Base-by-base conservation (phyloP, 2,888 invertebrate genomes). In the Eucriotettix oculatus region DNA sequence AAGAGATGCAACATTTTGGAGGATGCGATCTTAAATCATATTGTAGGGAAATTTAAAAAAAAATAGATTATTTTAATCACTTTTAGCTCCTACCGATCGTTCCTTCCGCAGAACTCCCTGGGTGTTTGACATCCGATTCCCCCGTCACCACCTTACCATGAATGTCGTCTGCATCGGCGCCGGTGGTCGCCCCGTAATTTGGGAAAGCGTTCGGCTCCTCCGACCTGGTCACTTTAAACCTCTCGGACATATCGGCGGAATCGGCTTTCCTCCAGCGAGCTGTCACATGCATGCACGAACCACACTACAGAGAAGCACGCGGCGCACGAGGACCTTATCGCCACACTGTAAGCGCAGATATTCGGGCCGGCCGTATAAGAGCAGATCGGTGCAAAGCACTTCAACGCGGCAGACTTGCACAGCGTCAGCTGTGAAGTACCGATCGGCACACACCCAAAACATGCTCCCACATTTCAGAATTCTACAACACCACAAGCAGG, bases 211-310 rank as follows among this genome's bases (percentile, higher is more conserved):
- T 73, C 48, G 77, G 76, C 66, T 80, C 80, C 66, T 80, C 79
- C 44, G 76, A 77, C 69, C 79, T 79, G 62, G 80, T 79, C 71
- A 81, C 79, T 71, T 79, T 80, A 69, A 81, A 81, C 54, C 80
- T 73, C 71, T 81, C 80, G 63, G 80, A 78, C 81, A 81, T 81
- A 12, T 17, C 48, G 44, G 52, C 14, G 10, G 42, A 57, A n/a
- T 11, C 16, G 48, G 48, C 16, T 53, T 53, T 14, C 48, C n/a
- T 48, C n/a, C 48, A 14, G 12, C 48, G 48, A 48, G 12, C 48
- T 48, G 48, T 48, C 48, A 48, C 48, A 48, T 48, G n/a, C 48
- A n/a, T 14, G n/a, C 48, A 14, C 12, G 48, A 14, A 14, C 12
- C 48, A 5, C 48, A n/a, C 48, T 12, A 48, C 12, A 29, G 29